Evolutionary conservation across 2,113 vertebrate genomes (phyloP).

Genomic region (Oenanthe oenanthe): DNA sequence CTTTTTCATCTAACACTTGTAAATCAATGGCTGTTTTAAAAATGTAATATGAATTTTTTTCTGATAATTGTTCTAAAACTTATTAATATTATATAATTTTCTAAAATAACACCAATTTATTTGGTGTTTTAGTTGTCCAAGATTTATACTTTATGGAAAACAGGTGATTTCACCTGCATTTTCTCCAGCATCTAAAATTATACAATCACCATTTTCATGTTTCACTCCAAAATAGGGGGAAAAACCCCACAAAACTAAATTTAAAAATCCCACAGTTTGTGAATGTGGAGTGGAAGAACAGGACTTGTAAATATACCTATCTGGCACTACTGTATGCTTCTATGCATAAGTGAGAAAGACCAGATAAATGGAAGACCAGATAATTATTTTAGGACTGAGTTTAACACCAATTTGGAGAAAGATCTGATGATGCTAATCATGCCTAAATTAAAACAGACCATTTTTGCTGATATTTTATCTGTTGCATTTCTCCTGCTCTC

Average conservation of each 20-base stretch:
- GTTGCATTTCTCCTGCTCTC: neutral
- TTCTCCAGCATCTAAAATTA: neutral
- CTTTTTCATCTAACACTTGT: neutral
- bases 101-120: neutral
- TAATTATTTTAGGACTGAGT: neutral
- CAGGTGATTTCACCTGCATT: neutral
- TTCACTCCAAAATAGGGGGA: neutral
- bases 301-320: neutral
- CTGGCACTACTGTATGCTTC: neutral
- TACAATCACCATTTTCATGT: neutral
- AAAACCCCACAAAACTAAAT: rapidly evolving
- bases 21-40: neutral
- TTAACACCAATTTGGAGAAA: neutral
- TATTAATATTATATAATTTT: neutral
- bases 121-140: neutral
- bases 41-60: neutral
- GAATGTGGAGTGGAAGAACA: neutral
- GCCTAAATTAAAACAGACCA: neutral
- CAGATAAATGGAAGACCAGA: no score
- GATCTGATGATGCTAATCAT: neutral
- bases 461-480: neutral
- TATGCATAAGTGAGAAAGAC: no score
- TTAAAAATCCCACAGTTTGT: neutral
- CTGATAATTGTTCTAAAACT: neutral
- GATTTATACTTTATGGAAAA: neutral